These are phyloP conservation scores for Apogon talboti DNA, from an alignment of 2,797 vertebrate species.

Conservation along the genomic window DNA sequence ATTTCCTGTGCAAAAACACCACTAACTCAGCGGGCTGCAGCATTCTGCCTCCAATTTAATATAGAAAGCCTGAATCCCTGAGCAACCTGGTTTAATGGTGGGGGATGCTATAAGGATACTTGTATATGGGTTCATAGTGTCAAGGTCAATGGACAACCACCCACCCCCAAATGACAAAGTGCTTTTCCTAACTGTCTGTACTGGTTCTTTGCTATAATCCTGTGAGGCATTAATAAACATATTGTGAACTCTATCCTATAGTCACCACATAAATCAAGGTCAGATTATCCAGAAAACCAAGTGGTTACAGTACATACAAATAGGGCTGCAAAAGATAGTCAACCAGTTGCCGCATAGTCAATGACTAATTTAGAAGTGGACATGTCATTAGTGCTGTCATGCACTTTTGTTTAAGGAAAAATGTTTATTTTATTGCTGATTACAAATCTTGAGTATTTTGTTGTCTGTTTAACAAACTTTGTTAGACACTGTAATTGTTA, in stretches of 20 bases:
- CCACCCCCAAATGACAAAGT: neutral
- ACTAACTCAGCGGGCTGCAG: constrained; percentile 39
- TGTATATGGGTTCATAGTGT: constrained; percentile 2
- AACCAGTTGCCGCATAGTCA: too few species aligned
- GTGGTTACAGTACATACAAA: too few species aligned
- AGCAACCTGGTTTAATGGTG: constrained; percentile 10
- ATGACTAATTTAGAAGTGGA: too few species aligned
- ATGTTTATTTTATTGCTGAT: too few species aligned
- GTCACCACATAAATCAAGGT: constrained; percentile 1
- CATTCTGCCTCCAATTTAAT: constrained; percentile 40
- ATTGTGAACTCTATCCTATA: neutral
- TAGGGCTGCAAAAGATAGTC: too few species aligned
- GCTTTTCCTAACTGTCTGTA: neutral
- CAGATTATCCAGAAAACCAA: neutral
- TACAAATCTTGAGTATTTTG: too few species aligned
- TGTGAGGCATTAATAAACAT: neutral
- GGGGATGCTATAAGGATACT: constrained; percentile 6
- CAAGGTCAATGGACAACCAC: neutral
- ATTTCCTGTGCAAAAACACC: constrained; percentile 63
- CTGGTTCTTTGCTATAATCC: neutral
- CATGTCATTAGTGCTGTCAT: too few species aligned
- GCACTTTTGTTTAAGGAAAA: too few species aligned
- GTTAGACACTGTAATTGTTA: too few species aligned
- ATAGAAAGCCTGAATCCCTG: constrained; percentile 13
- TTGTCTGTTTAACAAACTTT: too few species aligned